A percentile compares a stretch with the other conserved stretches of the same genome.
Evolutionary conservation across 2,888 invertebrate species (phyloP).

Genomic region (Galerucella pusilla): DNA sequence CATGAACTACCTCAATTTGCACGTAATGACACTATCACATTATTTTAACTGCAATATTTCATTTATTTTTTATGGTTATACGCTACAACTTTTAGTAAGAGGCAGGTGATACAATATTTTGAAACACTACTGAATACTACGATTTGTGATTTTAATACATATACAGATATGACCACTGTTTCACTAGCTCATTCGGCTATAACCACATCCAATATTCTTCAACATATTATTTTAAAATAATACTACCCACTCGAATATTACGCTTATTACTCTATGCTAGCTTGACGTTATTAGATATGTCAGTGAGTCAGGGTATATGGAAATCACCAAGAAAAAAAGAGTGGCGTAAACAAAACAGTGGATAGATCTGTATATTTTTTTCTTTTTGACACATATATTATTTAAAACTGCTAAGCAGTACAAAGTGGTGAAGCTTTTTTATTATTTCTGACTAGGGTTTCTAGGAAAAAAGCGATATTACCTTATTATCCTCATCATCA

Average conservation of each 20-base stretch:
- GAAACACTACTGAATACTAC: neutral
- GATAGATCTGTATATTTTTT: constrained; percentile 1
- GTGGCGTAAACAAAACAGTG: neutral
- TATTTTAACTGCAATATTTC: too few relatives aligned
- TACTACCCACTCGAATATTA: too few relatives aligned
- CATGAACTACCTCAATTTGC: neutral
- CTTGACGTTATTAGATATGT: too few relatives aligned
- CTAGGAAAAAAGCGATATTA: constrained; percentile 52
- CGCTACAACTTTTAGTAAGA: neutral
- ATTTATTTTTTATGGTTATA: too few relatives aligned
- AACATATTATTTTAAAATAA: neutral
- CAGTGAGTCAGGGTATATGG: neutral
- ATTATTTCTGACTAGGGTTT: neutral
- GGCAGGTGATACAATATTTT: neutral
- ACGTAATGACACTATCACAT: too few relatives aligned
- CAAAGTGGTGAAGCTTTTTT: constrained; percentile 1
- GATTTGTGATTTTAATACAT: neutral
- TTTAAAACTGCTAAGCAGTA: constrained; percentile 29
- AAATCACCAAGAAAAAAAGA: neutral
- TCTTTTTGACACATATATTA: neutral
- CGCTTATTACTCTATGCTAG: too few relatives aligned
- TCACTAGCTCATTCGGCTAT: neutral
- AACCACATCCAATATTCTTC: neutral
- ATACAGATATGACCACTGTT: neutral
- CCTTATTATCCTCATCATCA: constrained; percentile 64